phyloP scores from a whole-genome alignment of 2,888 invertebrate genomes.

The Nemotelus nigrinus region DNA sequence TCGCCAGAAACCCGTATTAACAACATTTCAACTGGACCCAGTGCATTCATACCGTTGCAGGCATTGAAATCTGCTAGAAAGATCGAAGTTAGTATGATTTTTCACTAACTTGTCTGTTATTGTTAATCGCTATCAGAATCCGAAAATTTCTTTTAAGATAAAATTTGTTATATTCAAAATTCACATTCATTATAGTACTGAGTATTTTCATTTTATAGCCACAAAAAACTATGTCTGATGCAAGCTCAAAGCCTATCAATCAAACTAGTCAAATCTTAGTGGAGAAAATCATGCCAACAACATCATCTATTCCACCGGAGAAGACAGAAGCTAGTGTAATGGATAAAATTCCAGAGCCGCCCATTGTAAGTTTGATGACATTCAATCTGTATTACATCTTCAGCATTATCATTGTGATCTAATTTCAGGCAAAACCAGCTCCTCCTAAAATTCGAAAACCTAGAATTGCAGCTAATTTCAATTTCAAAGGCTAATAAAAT shows the following conservation, averaged over 20 bases:
- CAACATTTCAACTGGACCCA: constrained; percentile 52
- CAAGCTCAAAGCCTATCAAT: too few species aligned
- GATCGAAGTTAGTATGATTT: constrained; percentile 13
- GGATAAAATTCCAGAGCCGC: too few species aligned
- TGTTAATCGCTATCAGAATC: neutral
- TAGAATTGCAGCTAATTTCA: constrained; percentile 54
- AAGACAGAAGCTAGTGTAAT: too few species aligned
- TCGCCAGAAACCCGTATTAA: constrained; percentile 22
- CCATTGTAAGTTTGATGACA: too few species aligned
- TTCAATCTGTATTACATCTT: too few species aligned
- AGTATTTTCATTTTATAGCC: neutral
- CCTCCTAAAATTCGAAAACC: constrained; percentile 53
- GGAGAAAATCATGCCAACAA: too few species aligned
- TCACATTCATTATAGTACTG: neutral
- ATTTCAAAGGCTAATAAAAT: constrained; percentile 42
- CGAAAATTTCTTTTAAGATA: neutral
- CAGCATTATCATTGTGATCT: neutral
- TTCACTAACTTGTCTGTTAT: neutral
- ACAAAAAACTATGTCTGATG: neutral
- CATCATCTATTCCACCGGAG: too few species aligned
- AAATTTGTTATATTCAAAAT: neutral
- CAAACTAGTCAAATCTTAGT: too few species aligned
- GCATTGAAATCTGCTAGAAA: constrained; percentile 62
- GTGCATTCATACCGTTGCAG: constrained; percentile 69
- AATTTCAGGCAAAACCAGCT: constrained; percentile 8